Evolutionary conservation across 23 tunicate species (phyloP), one percentile per base, ranked within the genome.

Genomic region (Trididemnum clinides): DNA sequence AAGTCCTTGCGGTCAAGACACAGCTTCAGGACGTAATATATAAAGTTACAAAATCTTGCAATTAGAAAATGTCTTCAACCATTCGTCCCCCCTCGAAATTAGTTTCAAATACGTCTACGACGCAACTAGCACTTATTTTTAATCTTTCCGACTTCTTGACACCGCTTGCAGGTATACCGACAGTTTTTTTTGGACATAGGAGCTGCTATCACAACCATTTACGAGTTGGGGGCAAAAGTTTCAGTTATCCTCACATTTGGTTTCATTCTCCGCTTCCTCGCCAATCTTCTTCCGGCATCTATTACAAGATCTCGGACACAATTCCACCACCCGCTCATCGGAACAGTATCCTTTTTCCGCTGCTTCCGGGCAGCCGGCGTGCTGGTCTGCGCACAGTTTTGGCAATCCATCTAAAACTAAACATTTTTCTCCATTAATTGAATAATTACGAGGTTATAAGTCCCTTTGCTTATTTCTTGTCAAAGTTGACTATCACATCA

Each of bases 281-380:
- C 75, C 75, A 20, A 33, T 27, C 27, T 36, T 29, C 33, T 36
- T 50, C 31, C 63, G 51, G 73, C 97, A 92, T 20, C 31, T 25
- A 22, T 63, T 39, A 66, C 97, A 92, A 4, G 97, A 87, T 1
- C 26, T 23, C 0, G 88, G 91, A 64, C 97, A 92, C 19, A 83
- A 21, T 2, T 57, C 37, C 5, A 22, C 18, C 1, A 92, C 77
- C 50, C 82, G 64, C 21, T 50, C 33, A 77, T 87, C 91, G 28
- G 81, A 32, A 69, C 97, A 92, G 21, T 39, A 3, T 32, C 88
- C 91, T 27, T 18, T 32, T 1, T 50, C 57, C 3, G 91, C 88
- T 20, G 86, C 97, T 25, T 59, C 50, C 6, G 81, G 88, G 34
- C 97, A 92, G 38, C 78, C 79, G 19, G 57, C 34, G 78, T 92